Evolutionary conservation across 2,113 vertebrate genomes (phyloP), one percentile per base, ranked within the genome.

Genomic region (Trogon surrucura): DNA sequence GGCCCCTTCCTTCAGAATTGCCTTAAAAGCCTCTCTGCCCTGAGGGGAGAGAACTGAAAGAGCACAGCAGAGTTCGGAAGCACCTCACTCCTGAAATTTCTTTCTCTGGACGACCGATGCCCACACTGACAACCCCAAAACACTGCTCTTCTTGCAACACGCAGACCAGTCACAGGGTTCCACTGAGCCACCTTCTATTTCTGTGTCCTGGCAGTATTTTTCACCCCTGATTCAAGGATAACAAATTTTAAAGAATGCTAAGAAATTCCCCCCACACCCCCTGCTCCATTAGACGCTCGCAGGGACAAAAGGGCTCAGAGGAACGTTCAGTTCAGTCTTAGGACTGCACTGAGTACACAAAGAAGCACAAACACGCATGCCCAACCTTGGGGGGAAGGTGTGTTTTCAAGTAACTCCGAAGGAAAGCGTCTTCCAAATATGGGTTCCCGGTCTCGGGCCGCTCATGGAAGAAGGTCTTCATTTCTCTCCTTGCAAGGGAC

Each of bases 381-480:
- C 97, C 94, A 83, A 98, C 98, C 98, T 98, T 58, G 16, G 96
- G 56, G 8, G 98, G 98, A 44, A 98, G 95, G 84, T 98, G 97
- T 71, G 97, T 95, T 71, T 89, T 97, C 90, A 98, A 92, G 94
- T 98, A 99, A 62, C 95, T 97, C 93, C 26, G 94, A 54, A 98
- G 98, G 80, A 98, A 94, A 65, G 97, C 92, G 67, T 98, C 98
- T 82, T 98, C 98, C 69, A 98, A 74, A 91, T 98, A 98, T 1
- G 41, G 97, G 85, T 98, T 98, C 79, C 97, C 97, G 45, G 97
- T 87, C 66, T 95, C 45, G 0, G 98, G 98, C 38, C 69, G 96
- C 44, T 98, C 97, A 67, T 98, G 98, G 88, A 98, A 97, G 91
- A 99, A 98, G 12, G 72, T 80, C 25, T 98, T 98, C 0, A 81